Conservation (phyloP, 2,797 vertebrate genomes). For the Acestrorhynchus altus region DNA sequence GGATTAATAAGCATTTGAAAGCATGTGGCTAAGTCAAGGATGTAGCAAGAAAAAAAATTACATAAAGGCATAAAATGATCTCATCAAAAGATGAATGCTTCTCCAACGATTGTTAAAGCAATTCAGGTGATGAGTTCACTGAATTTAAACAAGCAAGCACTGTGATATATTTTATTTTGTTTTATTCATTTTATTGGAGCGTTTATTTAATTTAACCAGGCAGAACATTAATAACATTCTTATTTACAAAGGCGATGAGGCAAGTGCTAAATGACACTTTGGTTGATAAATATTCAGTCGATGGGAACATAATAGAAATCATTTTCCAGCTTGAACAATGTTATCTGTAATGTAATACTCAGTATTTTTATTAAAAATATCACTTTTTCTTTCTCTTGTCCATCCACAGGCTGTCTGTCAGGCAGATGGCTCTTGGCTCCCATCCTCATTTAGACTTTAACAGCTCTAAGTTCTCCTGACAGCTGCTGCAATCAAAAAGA, state of each 20-base stretch:
- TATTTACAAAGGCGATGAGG: too few relatives aligned
- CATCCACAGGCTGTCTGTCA: slow-evolving; percentile 46
- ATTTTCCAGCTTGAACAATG: slow-evolving; percentile 3
- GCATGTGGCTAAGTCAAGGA: neutral
- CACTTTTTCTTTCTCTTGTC: slow-evolving; percentile 37
- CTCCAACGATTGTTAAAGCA: neutral
- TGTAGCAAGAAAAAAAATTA: too few relatives aligned
- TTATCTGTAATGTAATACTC: slow-evolving; percentile 22
- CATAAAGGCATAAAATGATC: neutral
- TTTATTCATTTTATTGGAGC: too few relatives aligned
- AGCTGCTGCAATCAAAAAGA: slow-evolving; percentile 61
- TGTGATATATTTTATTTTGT: neutral
- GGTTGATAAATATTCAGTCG: neutral
- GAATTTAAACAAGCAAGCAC: neutral
- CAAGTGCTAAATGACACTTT: too few relatives aligned
- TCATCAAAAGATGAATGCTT: neutral
- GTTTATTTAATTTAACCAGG: too few relatives aligned
- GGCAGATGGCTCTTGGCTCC: slow-evolving; percentile 53
- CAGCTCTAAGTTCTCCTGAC: slow-evolving; percentile 56
- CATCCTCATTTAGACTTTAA: slow-evolving; percentile 57
- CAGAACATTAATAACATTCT: too few relatives aligned
- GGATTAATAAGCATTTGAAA: neutral
- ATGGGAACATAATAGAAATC: neutral
- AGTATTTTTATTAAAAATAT: neutral
- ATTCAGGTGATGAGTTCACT: neutral